Conservation (phyloP, 2,113 vertebrate species). For the Lophius piscatorius region DNA sequence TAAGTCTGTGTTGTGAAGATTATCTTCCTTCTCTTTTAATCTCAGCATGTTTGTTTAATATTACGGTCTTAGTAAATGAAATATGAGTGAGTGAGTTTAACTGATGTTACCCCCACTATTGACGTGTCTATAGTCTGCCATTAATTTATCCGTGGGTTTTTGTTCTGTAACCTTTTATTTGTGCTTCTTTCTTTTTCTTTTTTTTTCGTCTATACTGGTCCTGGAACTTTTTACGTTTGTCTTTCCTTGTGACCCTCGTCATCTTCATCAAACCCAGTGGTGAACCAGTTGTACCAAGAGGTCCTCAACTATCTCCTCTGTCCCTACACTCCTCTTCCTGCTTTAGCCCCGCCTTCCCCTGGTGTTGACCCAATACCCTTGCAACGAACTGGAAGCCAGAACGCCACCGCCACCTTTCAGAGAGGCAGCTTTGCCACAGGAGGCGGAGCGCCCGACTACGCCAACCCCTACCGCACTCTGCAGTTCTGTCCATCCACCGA, state of each 20-base stretch:
- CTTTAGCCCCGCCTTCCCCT: conserved; percentile 97
- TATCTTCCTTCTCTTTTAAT: not conserved
- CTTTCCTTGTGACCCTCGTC: conserved; percentile 42
- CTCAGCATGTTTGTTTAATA: conserved; percentile 7
- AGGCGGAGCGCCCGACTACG: conserved; percentile 86
- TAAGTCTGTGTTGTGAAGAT: not conserved
- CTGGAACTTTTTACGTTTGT: conserved; percentile 38
- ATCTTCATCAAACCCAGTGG: conserved; percentile 83
- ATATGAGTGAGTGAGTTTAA: no score
- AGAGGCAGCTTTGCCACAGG: conserved; percentile 93
- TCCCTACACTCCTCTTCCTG: conserved; percentile 96
- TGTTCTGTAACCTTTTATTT: conserved; percentile 4
- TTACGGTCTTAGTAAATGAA: no score
- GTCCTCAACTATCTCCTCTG: conserved; percentile 97
- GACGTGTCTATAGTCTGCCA: not conserved
- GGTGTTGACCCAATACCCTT: conserved; percentile 98
- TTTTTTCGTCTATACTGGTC: conserved; percentile 15
- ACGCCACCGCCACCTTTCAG: conserved; percentile 89
- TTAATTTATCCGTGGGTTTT: conserved; percentile 16
- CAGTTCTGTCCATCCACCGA: conserved; percentile 98
- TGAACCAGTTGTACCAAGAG: conserved; percentile 94
- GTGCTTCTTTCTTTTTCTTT: conserved; percentile 29
- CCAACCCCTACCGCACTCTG: conserved; percentile 96
- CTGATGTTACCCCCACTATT: conserved; percentile 1
- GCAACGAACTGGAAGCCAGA: conserved; percentile 98